Conservation (phyloP, 2,797 vertebrate genomes). For the Cyclura pinguis region DNA sequence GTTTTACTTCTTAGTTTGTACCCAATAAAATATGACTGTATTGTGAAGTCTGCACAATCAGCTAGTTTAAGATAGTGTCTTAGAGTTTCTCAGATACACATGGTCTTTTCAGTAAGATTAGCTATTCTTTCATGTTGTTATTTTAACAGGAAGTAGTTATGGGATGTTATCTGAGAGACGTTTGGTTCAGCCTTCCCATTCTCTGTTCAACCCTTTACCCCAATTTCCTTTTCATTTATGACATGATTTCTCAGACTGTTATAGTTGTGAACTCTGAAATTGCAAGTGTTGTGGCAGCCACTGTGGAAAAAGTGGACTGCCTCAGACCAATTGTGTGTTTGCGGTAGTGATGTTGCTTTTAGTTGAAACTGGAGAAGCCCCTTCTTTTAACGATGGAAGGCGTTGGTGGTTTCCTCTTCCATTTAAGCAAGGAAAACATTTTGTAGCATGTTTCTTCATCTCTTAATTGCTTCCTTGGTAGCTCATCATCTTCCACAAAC, state of each 20-base stretch:
- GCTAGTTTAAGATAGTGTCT: background rate
- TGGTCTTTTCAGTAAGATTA: background rate
- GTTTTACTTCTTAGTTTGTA: slow-evolving; percentile 36
- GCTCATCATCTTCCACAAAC: slow-evolving; percentile 28
- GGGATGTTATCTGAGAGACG: background rate
- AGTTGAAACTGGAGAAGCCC: slow-evolving; percentile 76
- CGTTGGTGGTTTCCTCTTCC: slow-evolving; percentile 85
- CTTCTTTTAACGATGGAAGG: slow-evolving; percentile 87
- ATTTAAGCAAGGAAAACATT: slow-evolving; percentile 86
- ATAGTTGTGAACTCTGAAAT: background rate
- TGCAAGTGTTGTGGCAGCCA: slow-evolving; percentile 21
- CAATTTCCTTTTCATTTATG: background rate
- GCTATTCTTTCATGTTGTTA: background rate
- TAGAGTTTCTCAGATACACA: background rate
- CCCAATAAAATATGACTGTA: slow-evolving; percentile 12
- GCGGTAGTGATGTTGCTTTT: slow-evolving; percentile 75
- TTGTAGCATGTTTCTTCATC: slow-evolving; percentile 85
- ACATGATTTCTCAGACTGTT: background rate
- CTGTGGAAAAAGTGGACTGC: slow-evolving; percentile 28
- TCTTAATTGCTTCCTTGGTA: slow-evolving; percentile 78
- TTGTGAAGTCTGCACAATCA: background rate
- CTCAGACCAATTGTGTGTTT: slow-evolving; percentile 70
- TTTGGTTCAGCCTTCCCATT: background rate
- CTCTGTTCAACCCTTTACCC: background rate
- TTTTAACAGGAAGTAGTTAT: background rate